Evolutionary conservation across 2,113 vertebrate genomes (phyloP), one percentile per base, ranked within the genome.

Genomic region (Triplophysa tibetana): DNA sequence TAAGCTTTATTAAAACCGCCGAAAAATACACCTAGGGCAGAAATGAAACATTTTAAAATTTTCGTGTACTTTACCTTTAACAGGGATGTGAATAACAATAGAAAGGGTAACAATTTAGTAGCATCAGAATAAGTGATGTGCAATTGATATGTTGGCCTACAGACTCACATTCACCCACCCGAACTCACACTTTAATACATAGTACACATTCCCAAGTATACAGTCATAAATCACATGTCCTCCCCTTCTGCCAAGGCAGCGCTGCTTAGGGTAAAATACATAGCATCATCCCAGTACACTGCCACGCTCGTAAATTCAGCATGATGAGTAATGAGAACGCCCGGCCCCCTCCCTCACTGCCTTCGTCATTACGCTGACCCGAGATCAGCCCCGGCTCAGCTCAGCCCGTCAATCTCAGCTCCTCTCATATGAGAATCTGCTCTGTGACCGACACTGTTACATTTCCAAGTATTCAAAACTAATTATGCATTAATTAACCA

Each of bases 201-300:
- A 58, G 4, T n/a, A 52, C 72, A 58, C n/a, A 69, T 17, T 75
- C 64, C 58, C 29, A 50, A 50, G 38, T 75, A 67, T 75, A 52
- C 61, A 21, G 19, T 65, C 50, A 29, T 75, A 75, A 75, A 81
- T 81, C 70, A 81, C 33, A 66, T 74, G 61, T 60, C 61, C 70
- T 56, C 16, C 78, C 45, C 58, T 26, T 75, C 64, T 67, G 52
- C 72, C 60, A 69, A 23, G 64, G 64, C 75, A 77, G 62, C 45
- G n/a, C 61, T 65, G 61, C 79, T 81, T 64, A 56, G 48, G 64
- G 54, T 81, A 81, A 81, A 75, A 76, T 75, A 75, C n/a, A 48
- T 38, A 64, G 38, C 58, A 19, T 63, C 65, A 33, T n/a, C 29
- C 73, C 56, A 70, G 74, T 60, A 74, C 79, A 78, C 50, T 68